Evolutionary conservation across 2,888 invertebrate species (phyloP).

Genomic region (Yponomeuta evonymella): DNA sequence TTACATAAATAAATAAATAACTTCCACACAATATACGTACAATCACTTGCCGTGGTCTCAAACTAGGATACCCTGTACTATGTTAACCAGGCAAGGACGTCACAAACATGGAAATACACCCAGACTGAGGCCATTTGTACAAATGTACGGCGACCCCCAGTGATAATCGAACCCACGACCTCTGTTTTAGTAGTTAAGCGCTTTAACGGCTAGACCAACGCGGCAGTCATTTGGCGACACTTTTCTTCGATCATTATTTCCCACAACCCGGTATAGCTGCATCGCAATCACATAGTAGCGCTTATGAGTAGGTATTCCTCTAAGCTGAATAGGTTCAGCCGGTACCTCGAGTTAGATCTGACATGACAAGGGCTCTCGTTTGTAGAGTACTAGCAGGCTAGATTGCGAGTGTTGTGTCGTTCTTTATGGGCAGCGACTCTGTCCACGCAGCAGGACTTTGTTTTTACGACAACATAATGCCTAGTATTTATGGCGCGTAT

Average conservation of each 20-base stretch:
- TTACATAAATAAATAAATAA: neutral
- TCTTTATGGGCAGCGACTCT: constrained; percentile 49
- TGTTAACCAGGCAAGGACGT: too few relatives aligned
- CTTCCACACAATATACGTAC: too few relatives aligned
- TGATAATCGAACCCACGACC: too few relatives aligned
- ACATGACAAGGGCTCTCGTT: constrained; percentile 5
- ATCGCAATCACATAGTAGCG: neutral
- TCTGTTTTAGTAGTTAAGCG: too few relatives aligned
- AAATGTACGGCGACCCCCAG: too few relatives aligned
- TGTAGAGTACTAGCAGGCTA: neutral
- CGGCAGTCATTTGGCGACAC: neutral
- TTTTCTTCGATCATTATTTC: neutral
- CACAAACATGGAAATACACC: too few relatives aligned
- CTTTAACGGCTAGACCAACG: too few relatives aligned
- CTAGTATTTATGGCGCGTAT: constrained; percentile 64
- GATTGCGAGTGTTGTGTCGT: constrained; percentile 26
- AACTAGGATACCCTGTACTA: too few relatives aligned
- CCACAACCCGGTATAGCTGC: neutral
- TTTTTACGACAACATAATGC: constrained; percentile 68
- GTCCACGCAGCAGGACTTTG: constrained; percentile 68
- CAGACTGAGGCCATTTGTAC: too few relatives aligned
- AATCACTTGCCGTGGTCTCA: too few relatives aligned
- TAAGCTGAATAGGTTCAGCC: neutral
- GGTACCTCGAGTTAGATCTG: neutral
- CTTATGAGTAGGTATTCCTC: neutral